Conservation (phyloP, 2,797 vertebrate genomes). For the Pteropus rufus region DNA sequence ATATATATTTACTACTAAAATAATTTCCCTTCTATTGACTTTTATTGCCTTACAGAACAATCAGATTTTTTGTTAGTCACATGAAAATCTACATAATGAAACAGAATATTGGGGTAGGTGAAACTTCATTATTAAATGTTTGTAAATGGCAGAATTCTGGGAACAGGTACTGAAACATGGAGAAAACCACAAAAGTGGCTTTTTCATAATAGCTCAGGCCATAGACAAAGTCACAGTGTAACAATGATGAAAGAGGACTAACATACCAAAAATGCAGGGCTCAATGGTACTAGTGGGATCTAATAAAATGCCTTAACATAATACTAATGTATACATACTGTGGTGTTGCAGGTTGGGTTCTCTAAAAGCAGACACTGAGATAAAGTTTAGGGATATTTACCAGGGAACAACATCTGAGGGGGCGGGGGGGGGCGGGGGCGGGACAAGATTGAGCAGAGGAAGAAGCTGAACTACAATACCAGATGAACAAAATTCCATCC, state of each 20-base stretch:
- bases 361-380: not conserved
- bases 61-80: conserved; percentile 59
- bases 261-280: not conserved
- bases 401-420: not conserved
- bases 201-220: not conserved
- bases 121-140: conserved; percentile 42
- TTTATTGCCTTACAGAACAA: conserved; percentile 55
- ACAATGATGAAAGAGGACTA: not conserved
- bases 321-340: not conserved
- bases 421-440: too few relatives aligned
- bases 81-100: conserved; percentile 50
- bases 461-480: not conserved
- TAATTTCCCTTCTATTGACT: conserved; percentile 43
- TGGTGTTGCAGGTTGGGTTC: not conserved
- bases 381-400: not conserved
- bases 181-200: not conserved
- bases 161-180: not conserved
- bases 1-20: conserved; percentile 53
- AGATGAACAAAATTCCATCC: not conserved
- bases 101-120: not conserved
- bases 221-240: not conserved
- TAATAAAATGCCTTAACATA: not conserved
- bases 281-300: not conserved
- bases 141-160: not conserved
- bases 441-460: not conserved